Base-by-base conservation (phyloP, 2,888 invertebrate species). In the Thelaira solivaga region DNA sequence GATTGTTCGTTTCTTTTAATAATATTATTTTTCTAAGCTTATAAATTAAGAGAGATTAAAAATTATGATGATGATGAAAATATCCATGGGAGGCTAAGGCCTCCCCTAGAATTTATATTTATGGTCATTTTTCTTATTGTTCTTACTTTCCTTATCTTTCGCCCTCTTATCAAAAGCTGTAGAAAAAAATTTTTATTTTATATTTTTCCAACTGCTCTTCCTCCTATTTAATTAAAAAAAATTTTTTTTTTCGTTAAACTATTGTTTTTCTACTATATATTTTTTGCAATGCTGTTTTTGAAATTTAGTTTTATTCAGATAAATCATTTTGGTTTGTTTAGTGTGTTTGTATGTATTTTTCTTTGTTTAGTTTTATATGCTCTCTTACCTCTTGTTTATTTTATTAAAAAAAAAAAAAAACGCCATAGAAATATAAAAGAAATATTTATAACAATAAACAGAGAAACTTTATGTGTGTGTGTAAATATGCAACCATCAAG, bases 241-340 rank as follows among this genome's bases (percentile, higher is more conserved):
- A n/a, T 3, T n/a, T n/a, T 20, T 13, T 24, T 24, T 29, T 2
- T 0, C 26, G 34, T n/a, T 2, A 47, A 78, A 74, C 68, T 69
- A 78, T 64, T 78, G 18, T 62, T 49, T 36, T 20, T 43, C 67
- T 49, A 49, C 61, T 55, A 36, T 62, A 55, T 41, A 29, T 41
- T 67, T 57, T 67, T 41, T 62, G 41, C 20, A n/a, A n/a, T 26
- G 26, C 47, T 47, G 59, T n/a, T 51, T 65, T 61, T 61, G 51
- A 41, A 59, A 51, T 71, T 41, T 51, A 34, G 51, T 26, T 53
- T 53, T 61, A 34, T 51, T 43, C 22, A 51, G 69, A 78, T 78
- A 78, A 74, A 78, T 74, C 78, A 78, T 78, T 69, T 61, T 59
- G 64, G n/a, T n/a, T 47, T 65, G 59, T 20, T 74, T 61, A 41